phyloP scores from a whole-genome alignment of 2,888 invertebrate genomes.

The Mycalesis mineus region DNA sequence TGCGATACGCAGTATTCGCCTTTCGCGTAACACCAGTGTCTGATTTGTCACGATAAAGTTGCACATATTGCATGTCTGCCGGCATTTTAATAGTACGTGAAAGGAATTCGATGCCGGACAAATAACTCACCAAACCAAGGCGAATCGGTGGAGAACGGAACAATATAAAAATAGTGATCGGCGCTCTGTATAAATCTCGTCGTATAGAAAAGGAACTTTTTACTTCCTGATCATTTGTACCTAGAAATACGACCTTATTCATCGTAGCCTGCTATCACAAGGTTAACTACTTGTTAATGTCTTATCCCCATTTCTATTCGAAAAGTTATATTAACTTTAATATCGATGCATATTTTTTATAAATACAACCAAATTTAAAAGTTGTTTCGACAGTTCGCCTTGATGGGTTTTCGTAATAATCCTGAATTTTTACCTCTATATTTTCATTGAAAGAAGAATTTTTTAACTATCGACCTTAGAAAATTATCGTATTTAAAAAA shows the following conservation, averaged over 20 bases:
- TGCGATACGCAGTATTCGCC: neutral
- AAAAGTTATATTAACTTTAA: slow-evolving; percentile 30
- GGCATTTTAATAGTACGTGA: slow-evolving; percentile 34
- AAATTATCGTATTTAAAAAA: no score
- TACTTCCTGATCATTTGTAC: slow-evolving; percentile 31
- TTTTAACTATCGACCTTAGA: neutral
- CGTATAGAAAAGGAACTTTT: slow-evolving; percentile 21
- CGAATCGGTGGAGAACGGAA: slow-evolving; percentile 36
- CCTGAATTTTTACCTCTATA: slow-evolving; percentile 13
- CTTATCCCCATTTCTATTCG: slow-evolving; percentile 33
- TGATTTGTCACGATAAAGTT: slow-evolving; percentile 15
- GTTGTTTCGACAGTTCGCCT: slow-evolving; percentile 38
- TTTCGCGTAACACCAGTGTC: slow-evolving; percentile 14
- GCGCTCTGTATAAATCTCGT: slow-evolving; percentile 28
- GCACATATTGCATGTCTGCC: slow-evolving; percentile 33
- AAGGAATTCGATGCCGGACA: slow-evolving; percentile 34
- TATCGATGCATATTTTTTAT: slow-evolving; percentile 34
- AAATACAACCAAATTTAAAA: slow-evolving; percentile 23
- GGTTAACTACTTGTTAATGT: slow-evolving; percentile 27
- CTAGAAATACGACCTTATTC: slow-evolving; percentile 19
- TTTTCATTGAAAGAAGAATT: neutral
- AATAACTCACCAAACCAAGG: slow-evolving; percentile 37
- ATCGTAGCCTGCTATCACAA: slow-evolving; percentile 26
- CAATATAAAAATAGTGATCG: slow-evolving; percentile 36
- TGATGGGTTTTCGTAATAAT: slow-evolving; percentile 32